Conservation (phyloP, 2,797 vertebrate species). For the Sciurus carolinensis region DNA sequence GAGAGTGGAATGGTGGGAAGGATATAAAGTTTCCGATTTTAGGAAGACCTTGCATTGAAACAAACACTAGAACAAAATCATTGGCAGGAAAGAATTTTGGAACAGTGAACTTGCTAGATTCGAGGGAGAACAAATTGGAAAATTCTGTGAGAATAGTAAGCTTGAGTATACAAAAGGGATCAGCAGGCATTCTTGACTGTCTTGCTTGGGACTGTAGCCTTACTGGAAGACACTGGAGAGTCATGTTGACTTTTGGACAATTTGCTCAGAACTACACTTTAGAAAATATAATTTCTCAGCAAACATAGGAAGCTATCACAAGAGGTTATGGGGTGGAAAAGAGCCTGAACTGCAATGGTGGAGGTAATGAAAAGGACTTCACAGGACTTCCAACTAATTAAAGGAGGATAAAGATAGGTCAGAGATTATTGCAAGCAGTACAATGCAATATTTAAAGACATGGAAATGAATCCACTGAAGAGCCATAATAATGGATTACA, state of each 20-base stretch:
- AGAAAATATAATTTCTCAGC: background rate
- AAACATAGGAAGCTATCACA: background rate
- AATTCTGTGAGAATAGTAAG: background rate
- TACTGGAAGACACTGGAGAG: background rate
- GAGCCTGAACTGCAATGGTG: background rate
- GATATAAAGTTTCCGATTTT: background rate
- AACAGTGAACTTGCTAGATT: background rate
- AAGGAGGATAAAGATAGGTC: background rate
- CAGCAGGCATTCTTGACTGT: background rate
- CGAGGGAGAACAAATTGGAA: background rate
- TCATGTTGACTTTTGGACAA: background rate
- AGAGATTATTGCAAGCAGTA: constrained; percentile 13
- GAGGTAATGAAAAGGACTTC: background rate
- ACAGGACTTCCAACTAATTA: background rate
- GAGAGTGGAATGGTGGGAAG: fast-evolving
- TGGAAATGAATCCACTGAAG: background rate
- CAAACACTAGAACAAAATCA: background rate
- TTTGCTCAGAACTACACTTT: background rate
- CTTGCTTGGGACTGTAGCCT: background rate
- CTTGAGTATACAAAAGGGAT: background rate
- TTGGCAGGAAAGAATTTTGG: background rate
- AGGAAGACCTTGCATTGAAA: background rate
- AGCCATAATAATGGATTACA: background rate
- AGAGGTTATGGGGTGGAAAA: background rate
- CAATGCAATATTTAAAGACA: background rate